Base-by-base conservation (phyloP, 2,888 invertebrate species). In the Scaptomyza parva region DNA sequence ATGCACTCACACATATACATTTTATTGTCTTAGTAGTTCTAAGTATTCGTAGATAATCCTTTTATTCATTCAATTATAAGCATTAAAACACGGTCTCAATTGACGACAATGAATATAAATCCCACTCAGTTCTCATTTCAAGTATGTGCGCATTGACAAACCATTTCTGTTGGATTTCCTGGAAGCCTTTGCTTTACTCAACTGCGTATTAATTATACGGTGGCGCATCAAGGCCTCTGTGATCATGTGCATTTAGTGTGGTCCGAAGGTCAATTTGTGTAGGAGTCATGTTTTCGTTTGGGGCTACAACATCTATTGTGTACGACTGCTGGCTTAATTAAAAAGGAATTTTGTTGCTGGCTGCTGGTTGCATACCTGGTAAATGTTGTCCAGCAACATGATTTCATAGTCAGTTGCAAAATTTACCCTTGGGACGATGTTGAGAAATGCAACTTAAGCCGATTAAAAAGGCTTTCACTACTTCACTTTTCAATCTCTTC, bases 371-470 rank as follows among this genome's bases (percentile, higher is more conserved):
- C 9, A 28, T 26, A 48, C 4, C 14, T 1, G 50, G 2, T 1
- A 1, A n/a, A 35, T 57, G 30, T 20, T 33, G 48, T n/a, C n/a
- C 33, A 18, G 12, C 7, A 0, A 8, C 0, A 14, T 14, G 35
- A 37, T 37, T 17, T 37, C 14, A 14, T 35, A 14, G 35, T 35
- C n/a, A 7, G 40, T 37, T 58, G 51, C 37, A 14, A 43, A 50
- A 44, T 28, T 41, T 64, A 17, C 9, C 7, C 40, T 17, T 18
- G 22, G 59, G 18, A 50, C 65, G 41, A 55, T 55, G 39, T 41
- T 51, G 37, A 53, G 47, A 66, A 67, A 55, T 70, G 77, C 70
- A 82, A 70, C 70, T 81, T 83, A 83, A 83, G 76, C 82, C 82
- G 82, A 83, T 83, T 83, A 83, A 68, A 44, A 68, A 24, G 22